A percentile compares a stretch with the other conserved stretches of the same genome.
phyloP scores from a whole-genome alignment of 2,113 vertebrate genomes.

The Ellobius talpinus region DNA sequence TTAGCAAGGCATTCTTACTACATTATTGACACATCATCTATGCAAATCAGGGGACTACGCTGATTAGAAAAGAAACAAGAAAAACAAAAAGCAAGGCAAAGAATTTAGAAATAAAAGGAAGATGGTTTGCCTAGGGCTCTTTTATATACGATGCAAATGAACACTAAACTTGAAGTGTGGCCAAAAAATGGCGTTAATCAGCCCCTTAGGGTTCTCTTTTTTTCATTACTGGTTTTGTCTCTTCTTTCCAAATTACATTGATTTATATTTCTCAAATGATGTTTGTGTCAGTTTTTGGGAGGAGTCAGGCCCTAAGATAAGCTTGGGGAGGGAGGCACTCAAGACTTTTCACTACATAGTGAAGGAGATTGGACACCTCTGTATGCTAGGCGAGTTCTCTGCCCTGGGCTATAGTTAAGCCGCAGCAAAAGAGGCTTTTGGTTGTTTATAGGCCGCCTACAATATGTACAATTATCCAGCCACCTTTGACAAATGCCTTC shows the following conservation, averaged over 20 bases:
- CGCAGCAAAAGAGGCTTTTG: not conserved
- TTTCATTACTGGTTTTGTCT: not conserved
- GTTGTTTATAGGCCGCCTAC: not conserved
- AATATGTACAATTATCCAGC: not conserved
- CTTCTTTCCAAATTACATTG: not conserved
- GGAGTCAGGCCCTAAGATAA: not conserved
- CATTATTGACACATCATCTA: slow-evolving; percentile 53
- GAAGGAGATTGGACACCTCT: not conserved
- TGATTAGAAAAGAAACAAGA: slow-evolving; percentile 61
- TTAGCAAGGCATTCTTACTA: slow-evolving; percentile 40
- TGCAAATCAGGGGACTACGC: slow-evolving; percentile 67
- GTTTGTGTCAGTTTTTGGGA: not conserved
- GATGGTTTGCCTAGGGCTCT: not conserved
- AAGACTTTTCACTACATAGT: not conserved
- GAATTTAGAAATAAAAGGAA: slow-evolving; percentile 18
- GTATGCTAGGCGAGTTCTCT: not conserved
- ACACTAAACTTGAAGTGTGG: not conserved
- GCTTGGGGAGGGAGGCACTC: not conserved
- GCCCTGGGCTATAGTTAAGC: not conserved
- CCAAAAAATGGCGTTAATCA: not conserved
- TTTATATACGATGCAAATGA: not conserved
- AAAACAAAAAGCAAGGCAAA: not conserved
- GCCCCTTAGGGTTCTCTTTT: not conserved
- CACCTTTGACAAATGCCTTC: not conserved
- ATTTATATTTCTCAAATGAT: not conserved